Percentiles rank a stretch among this genome's conserved stretches.
Evolutionary conservation across 2,888 invertebrate species (phyloP).

Genomic region (Eupithecia pulchellata): DNA sequence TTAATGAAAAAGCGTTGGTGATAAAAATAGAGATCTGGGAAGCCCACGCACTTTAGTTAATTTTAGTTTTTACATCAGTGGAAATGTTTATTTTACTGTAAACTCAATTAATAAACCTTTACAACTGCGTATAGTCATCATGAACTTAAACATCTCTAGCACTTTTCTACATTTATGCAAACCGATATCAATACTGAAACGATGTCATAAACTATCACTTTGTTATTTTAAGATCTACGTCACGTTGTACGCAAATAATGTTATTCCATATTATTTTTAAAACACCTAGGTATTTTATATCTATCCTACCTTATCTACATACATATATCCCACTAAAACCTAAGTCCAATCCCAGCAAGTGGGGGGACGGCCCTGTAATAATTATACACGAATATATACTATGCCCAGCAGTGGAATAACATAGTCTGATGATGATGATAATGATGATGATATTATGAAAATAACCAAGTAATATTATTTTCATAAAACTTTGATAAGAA

Average conservation of each 20-base stretch:
- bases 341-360: background rate
- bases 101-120: constrained; percentile 22
- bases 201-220: too few relatives aligned
- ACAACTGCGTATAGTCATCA: constrained; percentile 17
- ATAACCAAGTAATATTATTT: background rate
- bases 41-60: constrained; percentile 36
- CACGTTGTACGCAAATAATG: too few relatives aligned
- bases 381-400: too few relatives aligned
- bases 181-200: too few relatives aligned
- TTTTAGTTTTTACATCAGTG: constrained; percentile 34
- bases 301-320: too few relatives aligned
- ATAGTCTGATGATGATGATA: too few relatives aligned
- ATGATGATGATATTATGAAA: background rate
- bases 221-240: too few relatives aligned
- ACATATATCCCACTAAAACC: background rate
- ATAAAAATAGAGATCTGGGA: constrained; percentile 29
- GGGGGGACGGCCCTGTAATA: too few relatives aligned
- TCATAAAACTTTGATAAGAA: background rate
- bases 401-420: too few relatives aligned
- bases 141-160: background rate
- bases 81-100: constrained; percentile 33
- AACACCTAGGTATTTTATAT: too few relatives aligned
- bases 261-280: too few relatives aligned
- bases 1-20: constrained; percentile 34
- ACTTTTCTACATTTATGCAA: too few relatives aligned